Base-by-base conservation (phyloP, 2,113 vertebrate genomes). In the Myocastor coypus region DNA sequence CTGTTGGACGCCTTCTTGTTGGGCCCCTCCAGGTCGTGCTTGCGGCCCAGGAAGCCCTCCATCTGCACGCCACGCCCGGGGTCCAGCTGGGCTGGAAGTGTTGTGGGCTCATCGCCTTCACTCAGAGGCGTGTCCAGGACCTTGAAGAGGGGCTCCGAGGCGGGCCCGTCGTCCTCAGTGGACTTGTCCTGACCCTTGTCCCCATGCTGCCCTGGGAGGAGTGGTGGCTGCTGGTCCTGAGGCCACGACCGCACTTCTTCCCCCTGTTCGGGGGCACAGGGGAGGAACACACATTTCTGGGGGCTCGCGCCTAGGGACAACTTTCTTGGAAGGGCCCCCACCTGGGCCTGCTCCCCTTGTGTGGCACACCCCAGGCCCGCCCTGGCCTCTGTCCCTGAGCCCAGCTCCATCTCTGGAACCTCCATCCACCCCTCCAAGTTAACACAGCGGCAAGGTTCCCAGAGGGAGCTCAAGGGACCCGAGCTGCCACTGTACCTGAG, bases 1-100 rank as follows among this genome's bases (percentile, higher is more conserved):
- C 99, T 99, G 98, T 99, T 99, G 81, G 99, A 99, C 0, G 99
- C 99, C 50, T 99, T 99, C 98, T 99, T 99, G 91, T 99, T 99
- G 57, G 99, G 98, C 0, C 99, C 99, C 80, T 99, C 99, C 82
- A 99, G 95, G 93, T 99, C 99, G 0, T 99, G 99, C 94, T 99
- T 99, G 97, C 99, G 99, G 32, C 98, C 98, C 37, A 99, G 98
- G 97, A 97, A 98, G 92, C 99, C 99, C 98, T 99, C 99, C 98
- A 99, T 98, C 80, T 99, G 98, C 95, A 99, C 75, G 0, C 98
- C 96, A 97, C 97, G 97, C 83, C 95, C 94, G 14, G 96, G 96
- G 68, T 96, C 92, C 57, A 96, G 91, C 30, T 89, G 99, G 20
- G 94, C 82, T 0, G 99, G 99, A 55, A 99, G 92, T 0, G 94